These are phyloP conservation scores for Criorhina ranunculi DNA, from an alignment of 2,888 invertebrate genomes.

Conservation along the genomic window DNA sequence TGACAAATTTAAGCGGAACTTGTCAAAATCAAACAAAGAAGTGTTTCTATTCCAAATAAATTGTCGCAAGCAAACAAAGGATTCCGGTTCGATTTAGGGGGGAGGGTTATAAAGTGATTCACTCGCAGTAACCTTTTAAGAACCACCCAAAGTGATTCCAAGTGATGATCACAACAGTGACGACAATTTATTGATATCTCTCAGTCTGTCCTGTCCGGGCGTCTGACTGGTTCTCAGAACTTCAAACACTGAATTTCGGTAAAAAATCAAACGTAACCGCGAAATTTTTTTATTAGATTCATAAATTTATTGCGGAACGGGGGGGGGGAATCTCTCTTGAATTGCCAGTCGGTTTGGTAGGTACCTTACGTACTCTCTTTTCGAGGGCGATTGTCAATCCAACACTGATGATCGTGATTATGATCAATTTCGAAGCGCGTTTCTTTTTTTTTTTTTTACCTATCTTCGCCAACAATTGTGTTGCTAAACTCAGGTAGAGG, in stretches of 20 bases:
- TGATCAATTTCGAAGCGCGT: constrained; percentile 47
- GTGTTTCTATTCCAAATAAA: constrained; percentile 25
- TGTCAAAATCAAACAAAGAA: constrained; percentile 32
- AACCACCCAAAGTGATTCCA: constrained; percentile 35
- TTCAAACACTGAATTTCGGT: constrained; percentile 19
- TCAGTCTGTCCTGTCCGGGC: constrained; percentile 1
- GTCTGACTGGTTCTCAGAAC: constrained; percentile 30
- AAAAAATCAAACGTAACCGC: constrained; percentile 73
- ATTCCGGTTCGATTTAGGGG: constrained; percentile 27
- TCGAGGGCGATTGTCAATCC: constrained; percentile 45
- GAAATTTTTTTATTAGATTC: constrained; percentile 63
- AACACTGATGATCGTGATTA: constrained; percentile 51
- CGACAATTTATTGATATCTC: constrained; percentile 50
- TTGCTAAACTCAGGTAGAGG: constrained; percentile 42
- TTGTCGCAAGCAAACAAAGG: constrained; percentile 49
- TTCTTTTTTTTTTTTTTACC: constrained; percentile 2
- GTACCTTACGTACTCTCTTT: constrained; percentile 25
- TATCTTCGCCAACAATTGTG: constrained; percentile 31
- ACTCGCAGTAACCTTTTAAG: constrained; percentile 36
- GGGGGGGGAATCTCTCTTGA: constrained; percentile 10
- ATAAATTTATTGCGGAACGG: constrained; percentile 58
- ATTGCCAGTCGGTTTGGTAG: constrained; percentile 27
- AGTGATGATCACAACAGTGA: constrained; percentile 37
- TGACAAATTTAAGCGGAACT: constrained; percentile 10
- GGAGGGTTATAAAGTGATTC: constrained; percentile 34